These are phyloP conservation scores for Argentina silus DNA, from an alignment of 2,797 vertebrate genomes.

Conservation along the genomic window DNA sequence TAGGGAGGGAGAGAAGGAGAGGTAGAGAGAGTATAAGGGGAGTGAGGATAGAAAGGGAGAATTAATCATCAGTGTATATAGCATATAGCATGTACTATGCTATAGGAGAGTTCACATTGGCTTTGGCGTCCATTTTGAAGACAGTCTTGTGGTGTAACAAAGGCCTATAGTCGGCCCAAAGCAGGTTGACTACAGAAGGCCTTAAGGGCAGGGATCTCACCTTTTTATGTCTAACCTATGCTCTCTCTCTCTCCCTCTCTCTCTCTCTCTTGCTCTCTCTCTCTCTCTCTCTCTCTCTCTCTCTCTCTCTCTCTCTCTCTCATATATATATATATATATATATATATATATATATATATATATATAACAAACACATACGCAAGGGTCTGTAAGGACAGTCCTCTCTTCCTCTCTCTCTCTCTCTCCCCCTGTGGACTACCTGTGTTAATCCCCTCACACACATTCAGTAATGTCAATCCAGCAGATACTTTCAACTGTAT, in stretches of 20 bases:
- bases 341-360: not conserved
- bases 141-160: not conserved
- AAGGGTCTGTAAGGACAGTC: not conserved
- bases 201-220: too few relatives aligned
- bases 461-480: conserved; percentile 54
- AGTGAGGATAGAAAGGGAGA: not conserved
- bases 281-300: too few relatives aligned
- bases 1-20: not conserved
- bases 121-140: too few relatives aligned
- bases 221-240: too few relatives aligned
- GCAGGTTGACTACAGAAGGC: too few relatives aligned
- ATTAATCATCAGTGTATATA: not conserved
- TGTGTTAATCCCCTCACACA: conserved; percentile 53
- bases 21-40: not conserved
- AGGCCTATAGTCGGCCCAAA: not conserved
- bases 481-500: conserved; percentile 61
- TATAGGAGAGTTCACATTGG: too few relatives aligned
- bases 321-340: not conserved
- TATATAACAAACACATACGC: not conserved
- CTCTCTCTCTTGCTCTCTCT: too few relatives aligned
- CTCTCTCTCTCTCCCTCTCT: too few relatives aligned
- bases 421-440: conserved; percentile 68
- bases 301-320: not conserved
- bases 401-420: conserved; percentile 57
- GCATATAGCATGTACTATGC: too few relatives aligned